Evolutionary conservation across 2,888 invertebrate genomes (phyloP), one percentile per base, ranked within the genome.

Genomic region (Volucella inflata): DNA sequence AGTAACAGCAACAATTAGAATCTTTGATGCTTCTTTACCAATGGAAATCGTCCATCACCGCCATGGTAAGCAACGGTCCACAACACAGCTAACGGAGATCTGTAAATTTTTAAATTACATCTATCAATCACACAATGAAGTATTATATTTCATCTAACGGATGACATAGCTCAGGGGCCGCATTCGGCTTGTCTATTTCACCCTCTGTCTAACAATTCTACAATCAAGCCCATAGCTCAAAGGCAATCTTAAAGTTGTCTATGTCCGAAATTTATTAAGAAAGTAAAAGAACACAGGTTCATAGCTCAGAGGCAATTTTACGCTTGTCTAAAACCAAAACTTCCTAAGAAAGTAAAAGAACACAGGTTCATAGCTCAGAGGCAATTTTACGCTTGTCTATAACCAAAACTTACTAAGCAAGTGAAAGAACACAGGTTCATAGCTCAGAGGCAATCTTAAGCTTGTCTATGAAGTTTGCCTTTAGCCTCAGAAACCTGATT

Each of bases 181-280:
- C 16, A 48, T 48, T 10, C 8, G 48, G 16, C 48, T 46, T 46
- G 46, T 46, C 46, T 46, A 46, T 46, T 46, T 46, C 46, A 46
- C 8, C 46, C 46, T 46, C 14, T 14, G 46, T 6, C 2, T 46
- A 46, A 46, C 46, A 46, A 46, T 14, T 14, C 46, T 6, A 14
- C 14, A 8, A 8, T 48, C 16, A 48, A 16, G 48, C 16, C 16
- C 48, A 48, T 48, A 48, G 48, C 48, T 48, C 48, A 48, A 16
- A 48, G n/a, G n/a, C n/a, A n/a, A n/a, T n/a, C n/a, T n/a, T n/a
- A n/a, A n/a, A n/a, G n/a, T n/a, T n/a, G n/a, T 48, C 48, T 48
- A 48, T 48, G 9, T 16, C 16, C 48, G 16, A 48, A 48, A 16
- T 9, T 48, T 48, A 48, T 16, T n/a, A 48, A 16, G 16, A 48